A percentile compares a stretch with the other conserved stretches of the same genome.
These are phyloP conservation scores for Peromyscus polionotus DNA, from an alignment of 2,113 vertebrate genomes.

Conservation along the genomic window DNA sequence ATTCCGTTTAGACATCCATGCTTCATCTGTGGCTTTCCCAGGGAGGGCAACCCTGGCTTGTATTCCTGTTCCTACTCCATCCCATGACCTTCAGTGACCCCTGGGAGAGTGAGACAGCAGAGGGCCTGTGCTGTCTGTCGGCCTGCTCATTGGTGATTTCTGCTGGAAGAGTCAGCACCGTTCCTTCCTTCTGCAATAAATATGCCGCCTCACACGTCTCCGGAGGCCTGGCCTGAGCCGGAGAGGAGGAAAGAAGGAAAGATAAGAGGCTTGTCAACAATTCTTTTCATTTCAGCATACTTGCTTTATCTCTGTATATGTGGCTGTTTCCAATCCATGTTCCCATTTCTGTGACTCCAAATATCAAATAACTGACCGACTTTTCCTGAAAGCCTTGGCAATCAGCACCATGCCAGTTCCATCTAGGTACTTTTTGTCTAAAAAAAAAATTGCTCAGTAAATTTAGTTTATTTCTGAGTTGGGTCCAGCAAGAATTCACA, in stretches of 20 bases:
- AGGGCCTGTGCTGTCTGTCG: not conserved
- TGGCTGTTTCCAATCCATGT: not conserved
- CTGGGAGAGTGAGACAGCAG: not conserved
- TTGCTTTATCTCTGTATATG: not conserved
- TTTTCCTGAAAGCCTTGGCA: not conserved
- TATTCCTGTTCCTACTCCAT: not conserved
- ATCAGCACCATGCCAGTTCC: not conserved
- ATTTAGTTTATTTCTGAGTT: not conserved
- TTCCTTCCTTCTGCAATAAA: not conserved
- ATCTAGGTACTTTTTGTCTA: not conserved
- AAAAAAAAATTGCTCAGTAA: not conserved
- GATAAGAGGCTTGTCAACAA: not conserved
- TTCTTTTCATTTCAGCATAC: not conserved
- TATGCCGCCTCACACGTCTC: not conserved
- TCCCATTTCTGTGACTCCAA: not conserved
- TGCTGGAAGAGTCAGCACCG: not conserved
- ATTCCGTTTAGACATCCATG: not conserved
- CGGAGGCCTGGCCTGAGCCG: not conserved
- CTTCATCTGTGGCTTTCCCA: not conserved
- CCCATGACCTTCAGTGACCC: not conserved
- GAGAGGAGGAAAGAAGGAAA: not conserved
- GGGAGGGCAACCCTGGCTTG: not conserved
- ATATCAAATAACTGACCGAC: not conserved
- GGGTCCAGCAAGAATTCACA: slow-evolving; percentile 17
- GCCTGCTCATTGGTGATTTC: not conserved